These are phyloP conservation scores for Antheraea yamamai DNA, from an alignment of 2,888 invertebrate species.

Conservation along the genomic window DNA sequence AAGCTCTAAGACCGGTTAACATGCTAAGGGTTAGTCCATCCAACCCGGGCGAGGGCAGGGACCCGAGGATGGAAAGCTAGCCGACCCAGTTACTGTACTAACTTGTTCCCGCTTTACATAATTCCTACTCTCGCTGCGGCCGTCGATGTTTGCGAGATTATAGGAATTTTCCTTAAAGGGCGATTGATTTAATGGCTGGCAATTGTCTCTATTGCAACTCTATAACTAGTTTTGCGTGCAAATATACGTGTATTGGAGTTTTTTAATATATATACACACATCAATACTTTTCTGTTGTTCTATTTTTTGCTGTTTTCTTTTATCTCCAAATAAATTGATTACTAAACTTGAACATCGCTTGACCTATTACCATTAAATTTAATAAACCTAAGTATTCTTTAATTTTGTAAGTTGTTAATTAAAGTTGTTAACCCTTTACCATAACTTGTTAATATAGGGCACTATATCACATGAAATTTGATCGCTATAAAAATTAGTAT, in stretches of 20 bases:
- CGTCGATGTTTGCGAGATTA: slow-evolving; percentile 29
- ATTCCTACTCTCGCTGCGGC: slow-evolving; percentile 46
- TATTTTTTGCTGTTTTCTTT: too few relatives aligned
- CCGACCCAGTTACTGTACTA: slow-evolving; percentile 62
- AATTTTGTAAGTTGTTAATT: too few relatives aligned
- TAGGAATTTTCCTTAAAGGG: slow-evolving; percentile 17
- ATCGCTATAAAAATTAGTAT: too few relatives aligned
- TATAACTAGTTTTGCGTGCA: neutral
- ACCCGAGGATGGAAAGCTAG: slow-evolving; percentile 60
- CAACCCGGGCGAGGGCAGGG: slow-evolving; percentile 44
- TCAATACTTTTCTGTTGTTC: neutral
- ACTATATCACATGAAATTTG: too few relatives aligned
- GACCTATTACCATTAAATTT: too few relatives aligned
- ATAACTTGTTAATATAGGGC: too few relatives aligned
- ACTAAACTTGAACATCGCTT: too few relatives aligned
- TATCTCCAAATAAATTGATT: too few relatives aligned
- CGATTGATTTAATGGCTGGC: slow-evolving; percentile 6
- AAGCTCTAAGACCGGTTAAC: slow-evolving; percentile 9
- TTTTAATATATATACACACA: neutral
- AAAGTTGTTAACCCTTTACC: too few relatives aligned
- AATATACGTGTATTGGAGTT: neutral
- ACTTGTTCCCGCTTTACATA: slow-evolving; percentile 45
- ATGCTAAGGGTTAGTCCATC: slow-evolving; percentile 11
- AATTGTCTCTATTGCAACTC: neutral
- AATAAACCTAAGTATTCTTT: too few relatives aligned